A percentile compares a stretch with the other conserved stretches of the same genome.
Conservation (phyloP, 2,797 vertebrate genomes). For the Lepidocolaptes lacrymiger region DNA sequence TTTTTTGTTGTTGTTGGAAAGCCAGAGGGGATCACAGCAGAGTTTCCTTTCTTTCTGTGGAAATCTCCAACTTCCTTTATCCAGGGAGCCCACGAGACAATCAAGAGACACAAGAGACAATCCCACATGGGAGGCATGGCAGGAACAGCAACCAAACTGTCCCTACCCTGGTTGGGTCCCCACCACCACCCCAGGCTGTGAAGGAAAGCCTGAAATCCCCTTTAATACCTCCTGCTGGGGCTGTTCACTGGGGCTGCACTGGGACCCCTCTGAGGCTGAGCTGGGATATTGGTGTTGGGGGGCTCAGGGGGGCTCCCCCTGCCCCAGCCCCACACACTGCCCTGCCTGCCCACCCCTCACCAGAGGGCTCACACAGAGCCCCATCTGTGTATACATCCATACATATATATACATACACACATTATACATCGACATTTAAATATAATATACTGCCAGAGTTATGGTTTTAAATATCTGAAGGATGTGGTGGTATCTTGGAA, state of each 20-base stretch:
- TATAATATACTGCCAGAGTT: conserved; percentile 33
- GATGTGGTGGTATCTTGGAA: conserved; percentile 74
- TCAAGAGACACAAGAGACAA: fast-evolving
- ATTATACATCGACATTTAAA: conserved; percentile 27
- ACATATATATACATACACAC: background rate
- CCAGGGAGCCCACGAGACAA: background rate
- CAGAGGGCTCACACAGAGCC: background rate
- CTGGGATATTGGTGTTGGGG: fast-evolving
- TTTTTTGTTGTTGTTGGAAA: background rate
- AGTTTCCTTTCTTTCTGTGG: background rate
- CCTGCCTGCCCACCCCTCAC: background rate
- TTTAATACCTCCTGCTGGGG: background rate
- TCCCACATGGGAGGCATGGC: background rate
- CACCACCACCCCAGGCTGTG: background rate
- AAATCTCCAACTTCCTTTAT: background rate
- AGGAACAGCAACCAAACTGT: background rate
- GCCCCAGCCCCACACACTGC: background rate
- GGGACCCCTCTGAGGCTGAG: background rate
- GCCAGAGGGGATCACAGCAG: background rate
- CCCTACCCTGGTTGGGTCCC: background rate
- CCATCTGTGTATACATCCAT: background rate
- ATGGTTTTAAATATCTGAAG: conserved; percentile 48
- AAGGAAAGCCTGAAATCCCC: background rate
- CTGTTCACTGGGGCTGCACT: background rate
- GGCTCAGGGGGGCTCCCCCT: background rate